phyloP scores from a whole-genome alignment of 2,888 invertebrate genomes.

The Nasonovia ribisnigri region DNA sequence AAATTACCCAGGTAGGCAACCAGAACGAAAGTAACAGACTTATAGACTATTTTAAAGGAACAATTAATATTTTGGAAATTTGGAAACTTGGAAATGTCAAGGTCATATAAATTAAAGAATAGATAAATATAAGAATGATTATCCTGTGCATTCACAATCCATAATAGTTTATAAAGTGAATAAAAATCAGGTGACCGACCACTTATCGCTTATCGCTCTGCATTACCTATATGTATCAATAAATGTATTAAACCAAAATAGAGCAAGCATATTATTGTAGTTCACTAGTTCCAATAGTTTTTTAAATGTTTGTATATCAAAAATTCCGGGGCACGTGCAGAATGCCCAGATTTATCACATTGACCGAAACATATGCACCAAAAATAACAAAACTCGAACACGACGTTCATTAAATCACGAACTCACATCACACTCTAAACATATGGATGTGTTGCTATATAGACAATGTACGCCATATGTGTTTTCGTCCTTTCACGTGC shows the following conservation, averaged over 20 bases:
- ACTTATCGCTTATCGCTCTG: background rate
- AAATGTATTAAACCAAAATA: background rate
- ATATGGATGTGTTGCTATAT: background rate
- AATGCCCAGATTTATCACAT: background rate
- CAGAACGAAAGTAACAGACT: too few species aligned
- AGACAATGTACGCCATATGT: background rate
- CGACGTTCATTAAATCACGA: conserved; percentile 24
- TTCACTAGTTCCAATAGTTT: background rate
- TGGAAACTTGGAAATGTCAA: background rate
- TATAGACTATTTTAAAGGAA: too few species aligned
- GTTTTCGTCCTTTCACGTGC: background rate
- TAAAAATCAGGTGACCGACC: background rate
- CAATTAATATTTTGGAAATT: background rate
- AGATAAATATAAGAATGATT: background rate
- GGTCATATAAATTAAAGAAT: background rate
- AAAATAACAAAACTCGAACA: conserved; percentile 3
- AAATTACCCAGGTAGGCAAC: too few species aligned
- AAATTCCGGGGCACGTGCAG: background rate
- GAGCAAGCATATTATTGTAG: background rate
- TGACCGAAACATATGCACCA: background rate
- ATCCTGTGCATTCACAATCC: background rate
- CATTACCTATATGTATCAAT: background rate
- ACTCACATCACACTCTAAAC: background rate
- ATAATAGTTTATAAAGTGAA: background rate
- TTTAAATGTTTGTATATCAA: background rate